Evolutionary conservation across 1,140 invertebrate species (phyloP).

Genomic region (Lepidostoma basale): DNA sequence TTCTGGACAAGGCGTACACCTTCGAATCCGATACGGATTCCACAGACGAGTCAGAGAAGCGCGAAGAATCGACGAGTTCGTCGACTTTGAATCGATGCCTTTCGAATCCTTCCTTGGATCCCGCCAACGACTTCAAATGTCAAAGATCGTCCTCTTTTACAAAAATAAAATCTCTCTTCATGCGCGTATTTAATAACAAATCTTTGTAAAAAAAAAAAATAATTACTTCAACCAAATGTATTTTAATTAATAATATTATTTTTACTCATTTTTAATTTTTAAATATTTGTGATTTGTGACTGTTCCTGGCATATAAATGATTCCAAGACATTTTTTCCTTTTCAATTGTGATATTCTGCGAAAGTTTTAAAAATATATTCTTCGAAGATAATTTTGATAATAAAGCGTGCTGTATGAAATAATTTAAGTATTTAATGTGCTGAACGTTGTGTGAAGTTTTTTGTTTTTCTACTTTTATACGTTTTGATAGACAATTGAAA

Average conservation of each 20-base stretch:
- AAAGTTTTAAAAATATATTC: not conserved
- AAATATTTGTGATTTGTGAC: not conserved
- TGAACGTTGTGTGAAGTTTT: not conserved
- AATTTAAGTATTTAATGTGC: not conserved
- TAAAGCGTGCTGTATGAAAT: not conserved
- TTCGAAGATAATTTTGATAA: slow-evolving; percentile 1
- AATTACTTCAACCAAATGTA: slow-evolving; percentile 7
- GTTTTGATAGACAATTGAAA: not conserved
- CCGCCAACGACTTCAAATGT: slow-evolving; percentile 17
- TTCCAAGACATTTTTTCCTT: not conserved
- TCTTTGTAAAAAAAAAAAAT: slow-evolving; percentile 30
- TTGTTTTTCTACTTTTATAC: not conserved
- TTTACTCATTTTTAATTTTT: slow-evolving; percentile 10
- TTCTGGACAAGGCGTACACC: slow-evolving; percentile 33
- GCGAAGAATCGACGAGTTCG: not conserved
- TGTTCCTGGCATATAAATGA: not conserved
- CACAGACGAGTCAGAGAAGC: not conserved
- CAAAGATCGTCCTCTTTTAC: slow-evolving; percentile 39
- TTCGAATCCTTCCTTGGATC: not conserved
- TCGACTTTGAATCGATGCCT: not conserved
- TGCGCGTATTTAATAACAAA: slow-evolving; percentile 36
- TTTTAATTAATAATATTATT: slow-evolving; percentile 17
- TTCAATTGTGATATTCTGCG: not conserved
- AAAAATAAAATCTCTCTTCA: slow-evolving; percentile 40
- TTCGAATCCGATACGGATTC: not conserved